Evolutionary conservation across 2,113 vertebrate genomes (phyloP).

Genomic region (Chrysemys picta): DNA sequence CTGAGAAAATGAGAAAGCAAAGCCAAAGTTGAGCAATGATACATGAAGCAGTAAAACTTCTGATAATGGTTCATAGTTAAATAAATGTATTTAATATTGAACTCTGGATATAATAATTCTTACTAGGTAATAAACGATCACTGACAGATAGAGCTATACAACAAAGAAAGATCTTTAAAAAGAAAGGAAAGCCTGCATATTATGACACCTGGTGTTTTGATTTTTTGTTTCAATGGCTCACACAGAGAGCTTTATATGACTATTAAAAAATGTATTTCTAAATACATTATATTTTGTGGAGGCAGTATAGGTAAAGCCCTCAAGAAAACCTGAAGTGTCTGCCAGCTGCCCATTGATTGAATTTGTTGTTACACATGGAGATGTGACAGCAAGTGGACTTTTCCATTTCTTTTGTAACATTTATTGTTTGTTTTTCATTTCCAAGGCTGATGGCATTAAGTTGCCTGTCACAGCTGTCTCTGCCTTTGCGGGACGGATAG

Average conservation of each 20-base stretch:
- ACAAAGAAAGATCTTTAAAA: background rate
- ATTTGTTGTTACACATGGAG: background rate
- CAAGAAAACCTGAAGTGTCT: background rate
- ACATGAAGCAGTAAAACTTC: background rate
- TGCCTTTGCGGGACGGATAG: background rate
- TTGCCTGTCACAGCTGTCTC: background rate
- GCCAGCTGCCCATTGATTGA: background rate
- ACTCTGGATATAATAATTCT: background rate
- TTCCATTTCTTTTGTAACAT: background rate
- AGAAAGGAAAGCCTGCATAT: background rate
- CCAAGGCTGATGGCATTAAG: rapidly evolving
- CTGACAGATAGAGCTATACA: background rate
- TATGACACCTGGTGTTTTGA: background rate
- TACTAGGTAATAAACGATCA: background rate
- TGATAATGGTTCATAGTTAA: background rate
- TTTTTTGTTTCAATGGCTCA: background rate
- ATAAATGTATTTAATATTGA: background rate
- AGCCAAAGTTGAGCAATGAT: background rate
- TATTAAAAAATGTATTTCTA: background rate
- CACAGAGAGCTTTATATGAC: background rate
- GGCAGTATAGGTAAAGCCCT: background rate
- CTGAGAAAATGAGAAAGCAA: background rate
- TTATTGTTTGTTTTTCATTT: background rate
- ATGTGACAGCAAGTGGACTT: background rate
- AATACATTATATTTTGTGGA: background rate